Evolutionary conservation across 2,888 invertebrate species (phyloP).

Genomic region (Aromia moschata): DNA sequence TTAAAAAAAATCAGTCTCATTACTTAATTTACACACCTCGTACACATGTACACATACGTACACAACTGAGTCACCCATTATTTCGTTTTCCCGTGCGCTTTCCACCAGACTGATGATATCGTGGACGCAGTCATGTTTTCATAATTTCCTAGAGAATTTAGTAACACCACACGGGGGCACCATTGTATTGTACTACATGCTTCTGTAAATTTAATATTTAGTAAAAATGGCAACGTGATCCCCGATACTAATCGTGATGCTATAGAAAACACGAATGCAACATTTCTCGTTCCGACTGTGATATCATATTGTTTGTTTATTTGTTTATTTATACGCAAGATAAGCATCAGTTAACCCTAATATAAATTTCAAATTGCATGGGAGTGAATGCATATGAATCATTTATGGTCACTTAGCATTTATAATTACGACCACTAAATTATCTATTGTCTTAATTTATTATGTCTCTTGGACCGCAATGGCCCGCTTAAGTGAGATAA

Average conservation of each 20-base stretch:
- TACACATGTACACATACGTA: too few species aligned
- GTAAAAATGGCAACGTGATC: conserved; percentile 50
- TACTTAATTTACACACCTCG: too few species aligned
- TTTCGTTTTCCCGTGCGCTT: too few species aligned
- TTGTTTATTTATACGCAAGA: conserved; percentile 43
- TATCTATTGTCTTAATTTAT: conserved; percentile 27
- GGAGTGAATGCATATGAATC: conserved; percentile 28
- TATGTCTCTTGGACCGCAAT: not conserved
- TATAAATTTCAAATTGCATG: conserved; percentile 30
- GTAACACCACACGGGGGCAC: conserved; percentile 12
- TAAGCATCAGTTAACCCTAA: conserved; percentile 31
- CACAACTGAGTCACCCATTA: too few species aligned
- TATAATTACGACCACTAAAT: conserved; percentile 21
- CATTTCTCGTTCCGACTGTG: conserved; percentile 50
- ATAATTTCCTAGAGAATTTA: conserved; percentile 19
- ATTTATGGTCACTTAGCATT: conserved; percentile 22
- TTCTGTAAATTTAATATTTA: conserved; percentile 47
- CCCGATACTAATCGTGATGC: conserved; percentile 50
- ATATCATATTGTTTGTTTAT: conserved; percentile 53
- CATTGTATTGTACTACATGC: conserved; percentile 33
- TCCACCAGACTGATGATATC: too few species aligned
- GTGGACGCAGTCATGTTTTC: conserved; percentile 15
- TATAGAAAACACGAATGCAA: conserved; percentile 51
- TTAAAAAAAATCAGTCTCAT: too few species aligned
- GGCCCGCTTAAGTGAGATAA: not conserved